Evolutionary conservation across 2,113 vertebrate genomes (phyloP).

Genomic region (Paratilapia polleni): DNA sequence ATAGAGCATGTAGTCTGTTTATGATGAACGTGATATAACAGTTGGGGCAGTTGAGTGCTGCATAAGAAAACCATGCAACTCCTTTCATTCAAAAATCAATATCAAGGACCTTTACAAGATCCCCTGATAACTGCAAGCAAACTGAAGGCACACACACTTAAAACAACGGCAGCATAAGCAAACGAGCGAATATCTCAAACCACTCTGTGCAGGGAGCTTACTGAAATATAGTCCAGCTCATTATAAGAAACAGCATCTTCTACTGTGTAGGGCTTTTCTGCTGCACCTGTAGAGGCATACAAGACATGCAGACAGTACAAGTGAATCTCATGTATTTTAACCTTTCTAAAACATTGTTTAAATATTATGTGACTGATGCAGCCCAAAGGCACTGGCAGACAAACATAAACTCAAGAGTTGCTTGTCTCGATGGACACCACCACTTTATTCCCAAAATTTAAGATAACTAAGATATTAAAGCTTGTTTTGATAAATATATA

Average conservation of each 20-base stretch:
- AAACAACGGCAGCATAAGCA: neutral
- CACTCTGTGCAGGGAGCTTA: conserved; percentile 74
- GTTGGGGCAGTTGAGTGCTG: neutral
- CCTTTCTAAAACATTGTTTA: neutral
- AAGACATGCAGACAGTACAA: neutral
- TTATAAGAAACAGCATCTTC: conserved; percentile 95
- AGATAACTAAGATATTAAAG: too few relatives aligned
- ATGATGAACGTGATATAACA: neutral
- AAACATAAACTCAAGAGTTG: neutral
- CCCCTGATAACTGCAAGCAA: neutral
- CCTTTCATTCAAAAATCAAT: neutral
- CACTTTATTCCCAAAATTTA: neutral
- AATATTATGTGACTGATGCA: neutral
- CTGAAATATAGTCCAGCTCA: conserved; percentile 95
- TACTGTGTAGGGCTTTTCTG: conserved; percentile 96
- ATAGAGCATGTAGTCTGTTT: neutral
- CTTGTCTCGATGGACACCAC: neutral
- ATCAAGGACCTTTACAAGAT: neutral
- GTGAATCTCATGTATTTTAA: neutral
- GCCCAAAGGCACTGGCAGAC: neutral
- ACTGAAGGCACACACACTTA: neutral
- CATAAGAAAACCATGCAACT: neutral
- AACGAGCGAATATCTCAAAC: neutral
- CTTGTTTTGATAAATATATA: neutral
- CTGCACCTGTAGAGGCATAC: conserved; percentile 84